phyloP scores from a whole-genome alignment of 2,113 vertebrate genomes.

The Procavia capensis region DNA sequence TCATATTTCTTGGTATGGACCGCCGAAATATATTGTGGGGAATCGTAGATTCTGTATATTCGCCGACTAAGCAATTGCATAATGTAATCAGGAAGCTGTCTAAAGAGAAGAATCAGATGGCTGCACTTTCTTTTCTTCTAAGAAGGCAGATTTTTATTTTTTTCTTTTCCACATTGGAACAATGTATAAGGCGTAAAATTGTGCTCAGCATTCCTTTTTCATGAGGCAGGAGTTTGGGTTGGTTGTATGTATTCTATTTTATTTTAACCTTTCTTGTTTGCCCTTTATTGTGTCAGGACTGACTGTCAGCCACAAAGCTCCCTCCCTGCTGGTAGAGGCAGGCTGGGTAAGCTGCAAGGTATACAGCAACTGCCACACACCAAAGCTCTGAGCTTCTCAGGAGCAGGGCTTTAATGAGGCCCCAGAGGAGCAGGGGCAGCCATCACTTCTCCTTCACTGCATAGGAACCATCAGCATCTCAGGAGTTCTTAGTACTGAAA shows the following conservation, averaged over 20 bases:
- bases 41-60: neutral
- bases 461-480: conserved; percentile 4
- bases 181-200: neutral
- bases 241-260: neutral
- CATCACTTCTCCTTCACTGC: neutral
- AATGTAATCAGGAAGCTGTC: neutral
- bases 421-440: conserved; percentile 77
- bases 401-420: conserved; percentile 82
- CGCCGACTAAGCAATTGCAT: neutral
- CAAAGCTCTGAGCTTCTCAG: conserved; percentile 22
- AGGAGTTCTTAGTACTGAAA: conserved; percentile 20
- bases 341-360: conserved; percentile 64
- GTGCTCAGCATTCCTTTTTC: neutral
- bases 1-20: neutral
- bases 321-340: conserved; percentile 72
- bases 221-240: neutral
- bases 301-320: conserved; percentile 51
- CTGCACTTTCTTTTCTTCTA: neutral
- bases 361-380: conserved; percentile 38
- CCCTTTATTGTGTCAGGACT: conserved; percentile 54
- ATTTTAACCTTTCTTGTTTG: neutral
- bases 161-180: neutral
- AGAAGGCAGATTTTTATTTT: neutral
- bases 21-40: neutral
- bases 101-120: neutral